These are phyloP conservation scores for Hipparchia sbordonii DNA, from an alignment of 2,888 invertebrate genomes.

Conservation along the genomic window DNA sequence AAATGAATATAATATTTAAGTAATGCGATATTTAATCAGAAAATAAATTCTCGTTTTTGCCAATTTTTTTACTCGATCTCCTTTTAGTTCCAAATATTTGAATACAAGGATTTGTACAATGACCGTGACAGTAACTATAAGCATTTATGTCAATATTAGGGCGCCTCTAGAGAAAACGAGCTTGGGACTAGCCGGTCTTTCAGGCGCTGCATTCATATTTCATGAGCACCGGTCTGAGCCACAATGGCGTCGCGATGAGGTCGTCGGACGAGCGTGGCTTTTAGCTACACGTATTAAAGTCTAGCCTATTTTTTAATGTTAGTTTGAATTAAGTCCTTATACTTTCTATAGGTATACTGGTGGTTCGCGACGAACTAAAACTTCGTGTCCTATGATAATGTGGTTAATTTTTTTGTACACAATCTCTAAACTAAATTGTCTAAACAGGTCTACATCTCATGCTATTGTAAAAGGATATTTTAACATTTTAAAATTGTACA, in stretches of 20 bases:
- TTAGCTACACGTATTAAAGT: constrained; percentile 46
- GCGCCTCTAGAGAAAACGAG: constrained; percentile 45
- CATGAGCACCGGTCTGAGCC: constrained; percentile 70
- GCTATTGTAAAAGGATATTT: too few species aligned
- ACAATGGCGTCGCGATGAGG: constrained; percentile 78
- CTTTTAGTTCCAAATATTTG: too few species aligned
- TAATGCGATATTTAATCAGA: too few species aligned
- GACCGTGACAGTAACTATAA: constrained; percentile 33
- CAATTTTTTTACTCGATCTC: too few species aligned
- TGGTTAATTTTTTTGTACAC: too few species aligned
- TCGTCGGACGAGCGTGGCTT: constrained; percentile 69
- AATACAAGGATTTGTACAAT: constrained; percentile 16
- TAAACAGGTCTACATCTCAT: too few species aligned
- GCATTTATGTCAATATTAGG: constrained; percentile 47
- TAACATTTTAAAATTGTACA: too few species aligned
- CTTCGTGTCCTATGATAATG: too few species aligned
- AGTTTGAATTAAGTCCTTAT: constrained; percentile 24
- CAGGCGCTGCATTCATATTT: constrained; percentile 75
- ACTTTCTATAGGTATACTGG: background rate
- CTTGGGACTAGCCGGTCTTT: constrained; percentile 62
- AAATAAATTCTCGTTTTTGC: too few species aligned
- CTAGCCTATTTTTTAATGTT: constrained; percentile 36
- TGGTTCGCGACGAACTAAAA: too few species aligned
- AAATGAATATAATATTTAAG: too few species aligned
- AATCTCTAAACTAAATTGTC: too few species aligned